Evolutionary conservation across 2,888 invertebrate genomes (phyloP).

Genomic region (Diarsia dahlii): DNA sequence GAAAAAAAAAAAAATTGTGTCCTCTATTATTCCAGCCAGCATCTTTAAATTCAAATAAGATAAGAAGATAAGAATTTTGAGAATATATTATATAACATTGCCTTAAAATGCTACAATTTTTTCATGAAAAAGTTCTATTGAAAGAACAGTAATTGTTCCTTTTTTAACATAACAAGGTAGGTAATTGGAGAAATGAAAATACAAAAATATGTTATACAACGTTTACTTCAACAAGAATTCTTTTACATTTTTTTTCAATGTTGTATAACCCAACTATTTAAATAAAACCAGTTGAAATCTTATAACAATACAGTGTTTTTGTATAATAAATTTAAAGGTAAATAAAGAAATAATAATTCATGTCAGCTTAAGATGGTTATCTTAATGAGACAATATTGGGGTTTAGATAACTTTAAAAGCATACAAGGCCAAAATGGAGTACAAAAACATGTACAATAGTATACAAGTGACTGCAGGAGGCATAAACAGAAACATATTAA

Average conservation of each 20-base stretch:
- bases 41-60: not conserved
- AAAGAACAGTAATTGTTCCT: constrained; percentile 30
- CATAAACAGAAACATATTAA: constrained; percentile 83
- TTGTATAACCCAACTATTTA: constrained; percentile 24
- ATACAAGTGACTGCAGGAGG: constrained; percentile 72
- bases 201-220: constrained; percentile 51
- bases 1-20: not conserved
- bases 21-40: not conserved
- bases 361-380: constrained; percentile 57
- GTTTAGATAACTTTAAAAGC: constrained; percentile 62
- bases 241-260: constrained; percentile 16
- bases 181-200: constrained; percentile 63
- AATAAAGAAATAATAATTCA: constrained; percentile 44
- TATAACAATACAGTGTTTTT: constrained; percentile 16
- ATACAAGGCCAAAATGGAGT: constrained; percentile 56
- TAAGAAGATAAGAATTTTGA: not conserved
- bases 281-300: constrained; percentile 10
- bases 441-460: constrained; percentile 68
- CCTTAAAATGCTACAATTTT: not conserved
- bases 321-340: constrained; percentile 20
- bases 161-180: constrained; percentile 39
- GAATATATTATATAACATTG: not conserved
- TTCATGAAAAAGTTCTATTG: not conserved
- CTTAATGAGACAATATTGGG: constrained; percentile 61
- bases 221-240: constrained; percentile 53